Evolutionary conservation across 2,888 invertebrate genomes (phyloP), one percentile per base, ranked within the genome.

Genomic region (Cyclophora albipunctata): DNA sequence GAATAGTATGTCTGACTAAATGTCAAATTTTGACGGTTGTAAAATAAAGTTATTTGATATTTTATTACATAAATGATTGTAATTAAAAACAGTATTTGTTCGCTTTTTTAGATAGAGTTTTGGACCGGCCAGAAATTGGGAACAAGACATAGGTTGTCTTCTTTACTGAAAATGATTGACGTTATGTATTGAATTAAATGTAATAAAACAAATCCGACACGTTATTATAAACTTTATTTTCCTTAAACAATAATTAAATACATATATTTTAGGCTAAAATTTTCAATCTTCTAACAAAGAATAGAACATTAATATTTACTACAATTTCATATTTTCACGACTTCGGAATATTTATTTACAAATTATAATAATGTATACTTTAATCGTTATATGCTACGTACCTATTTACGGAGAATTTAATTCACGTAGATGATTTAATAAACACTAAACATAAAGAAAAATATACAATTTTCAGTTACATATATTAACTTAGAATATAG

Each of bases 241-340:
- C 42, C 56, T 52, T 60, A 54, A 45, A 50, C 46, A 50, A 45
- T 47, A 54, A 51, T 41, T 49, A 20, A 20, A 20, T 20, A 20
- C 20, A 20, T 20, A 20, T 20, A 20, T 20, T 20, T 20, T 20
- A 51, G 47, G 46, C 43, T 42, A 42, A 47, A 46, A 56, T 49
- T 60, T 49, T 48, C 49, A 49, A 56, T 55, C 52, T 54, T 44
- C 58, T 53, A 59, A 48, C 37, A 56, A 52, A 51, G 47, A 45
- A 50, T 45, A 52, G 47, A 59, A 58, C 56, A 55, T 54, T 51
- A 51, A 56, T 55, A 53, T 50, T 48, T 42, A 45, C 49, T 56
- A 54, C 47, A 47, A 34, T 42, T 50, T 47, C 7, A 41, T 48
- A 34, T 42, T 49, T 45, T 59, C 48, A 55, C 45, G 55, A 52